A percentile compares a stretch with the other conserved stretches of the same genome.
phyloP scores from a whole-genome alignment of 2,888 invertebrate species.

The Apotomis betuletana region DNA sequence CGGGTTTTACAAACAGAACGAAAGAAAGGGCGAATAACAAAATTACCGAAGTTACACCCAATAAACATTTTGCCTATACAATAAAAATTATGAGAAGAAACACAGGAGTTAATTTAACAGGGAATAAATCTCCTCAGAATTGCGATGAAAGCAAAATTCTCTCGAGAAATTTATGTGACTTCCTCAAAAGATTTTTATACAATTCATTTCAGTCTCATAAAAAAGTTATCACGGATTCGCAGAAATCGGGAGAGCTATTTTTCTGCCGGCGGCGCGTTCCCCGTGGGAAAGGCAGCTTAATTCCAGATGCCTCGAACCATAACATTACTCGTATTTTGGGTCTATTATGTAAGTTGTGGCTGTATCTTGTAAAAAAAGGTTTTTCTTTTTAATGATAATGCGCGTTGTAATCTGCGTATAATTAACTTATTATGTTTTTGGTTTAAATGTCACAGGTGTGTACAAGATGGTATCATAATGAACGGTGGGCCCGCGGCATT shows the following conservation, averaged over 20 bases:
- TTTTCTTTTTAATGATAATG: slow-evolving; percentile 1
- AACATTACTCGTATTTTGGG: slow-evolving; percentile 53
- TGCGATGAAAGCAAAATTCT: slow-evolving; percentile 72
- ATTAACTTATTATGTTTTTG: slow-evolving; percentile 22
- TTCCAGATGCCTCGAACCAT: slow-evolving; percentile 57
- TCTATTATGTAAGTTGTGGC: slow-evolving; percentile 31
- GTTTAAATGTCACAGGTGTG: slow-evolving; percentile 54
- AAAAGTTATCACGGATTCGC: slow-evolving; percentile 80
- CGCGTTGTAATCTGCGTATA: slow-evolving; percentile 8
- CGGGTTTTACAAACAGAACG: slow-evolving; percentile 9
- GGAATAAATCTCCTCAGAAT: slow-evolving; percentile 67
- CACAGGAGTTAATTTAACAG: slow-evolving; percentile 62
- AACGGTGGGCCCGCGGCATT: slow-evolving; percentile 65
- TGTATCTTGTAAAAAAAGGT: slow-evolving; percentile 27
- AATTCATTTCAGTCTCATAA: slow-evolving; percentile 79
- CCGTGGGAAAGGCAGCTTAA: slow-evolving; percentile 71
- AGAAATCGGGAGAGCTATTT: slow-evolving; percentile 76
- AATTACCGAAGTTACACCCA: slow-evolving; percentile 37
- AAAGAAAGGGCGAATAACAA: slow-evolving; percentile 29
- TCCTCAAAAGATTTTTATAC: slow-evolving; percentile 77
- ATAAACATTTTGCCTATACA: slow-evolving; percentile 39
- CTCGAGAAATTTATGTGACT: slow-evolving; percentile 73
- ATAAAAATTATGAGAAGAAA: slow-evolving; percentile 51
- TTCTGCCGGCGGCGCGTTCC: slow-evolving; percentile 68
- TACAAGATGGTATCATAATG: slow-evolving; percentile 71